Evolutionary conservation across 1,140 invertebrate genomes (phyloP).

Genomic region (Grapholita molesta): DNA sequence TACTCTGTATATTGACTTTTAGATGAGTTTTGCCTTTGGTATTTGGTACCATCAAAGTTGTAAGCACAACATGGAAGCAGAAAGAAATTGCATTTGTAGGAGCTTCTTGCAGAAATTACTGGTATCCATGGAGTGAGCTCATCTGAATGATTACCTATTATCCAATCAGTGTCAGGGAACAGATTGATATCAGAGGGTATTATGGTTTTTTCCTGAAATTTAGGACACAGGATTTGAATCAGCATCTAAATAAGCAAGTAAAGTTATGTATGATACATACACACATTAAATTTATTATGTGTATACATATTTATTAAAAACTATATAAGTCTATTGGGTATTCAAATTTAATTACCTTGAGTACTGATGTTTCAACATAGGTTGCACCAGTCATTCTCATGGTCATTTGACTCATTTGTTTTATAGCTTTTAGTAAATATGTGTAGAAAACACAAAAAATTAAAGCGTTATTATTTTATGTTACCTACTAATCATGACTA

Average conservation of each 20-base stretch:
- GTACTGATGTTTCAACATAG: too few species aligned
- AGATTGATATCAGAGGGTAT: constrained; percentile 83
- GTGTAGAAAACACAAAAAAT: too few species aligned
- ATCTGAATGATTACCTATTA: constrained; percentile 99
- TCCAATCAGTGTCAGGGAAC: constrained; percentile 93
- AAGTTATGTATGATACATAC: too few species aligned
- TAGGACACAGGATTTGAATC: constrained; percentile 10
- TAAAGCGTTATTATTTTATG: too few species aligned
- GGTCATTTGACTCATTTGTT: too few species aligned
- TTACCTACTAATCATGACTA: too few species aligned
- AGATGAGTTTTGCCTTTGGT: constrained; percentile 82
- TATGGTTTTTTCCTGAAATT: constrained; percentile 81
- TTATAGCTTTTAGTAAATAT: too few species aligned
- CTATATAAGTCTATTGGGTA: too few species aligned
- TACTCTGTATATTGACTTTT: constrained; percentile 91
- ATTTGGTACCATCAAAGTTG: constrained; percentile 93
- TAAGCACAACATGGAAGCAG: constrained; percentile 96
- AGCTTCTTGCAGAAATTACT: constrained; percentile 89
- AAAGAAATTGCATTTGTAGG: constrained; percentile 88
- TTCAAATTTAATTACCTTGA: too few species aligned
- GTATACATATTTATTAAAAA: too few species aligned
- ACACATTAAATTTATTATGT: too few species aligned
- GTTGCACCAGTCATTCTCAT: too few species aligned
- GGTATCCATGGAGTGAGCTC: constrained; percentile 99
- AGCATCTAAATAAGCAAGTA: background rate